Evolutionary conservation across 2,113 vertebrate genomes (phyloP).

Genomic region (Cynocephalus volans): DNA sequence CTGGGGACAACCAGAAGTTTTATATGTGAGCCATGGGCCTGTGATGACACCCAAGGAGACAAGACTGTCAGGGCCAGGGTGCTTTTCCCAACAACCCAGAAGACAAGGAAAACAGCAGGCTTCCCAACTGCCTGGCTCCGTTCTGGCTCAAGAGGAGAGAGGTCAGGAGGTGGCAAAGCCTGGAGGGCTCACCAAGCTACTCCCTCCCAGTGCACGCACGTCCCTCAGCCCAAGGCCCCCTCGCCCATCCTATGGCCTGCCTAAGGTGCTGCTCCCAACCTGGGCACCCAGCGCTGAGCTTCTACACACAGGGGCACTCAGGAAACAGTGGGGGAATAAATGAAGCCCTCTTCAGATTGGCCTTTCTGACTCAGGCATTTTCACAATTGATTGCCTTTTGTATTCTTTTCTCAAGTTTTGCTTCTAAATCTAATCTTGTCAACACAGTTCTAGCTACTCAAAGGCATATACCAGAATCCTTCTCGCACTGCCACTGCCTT

Average conservation of each 20-base stretch:
- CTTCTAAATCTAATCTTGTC: not conserved
- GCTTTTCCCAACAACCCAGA: not conserved
- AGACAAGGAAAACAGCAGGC: not conserved
- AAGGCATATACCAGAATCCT: not conserved
- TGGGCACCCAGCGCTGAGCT: not conserved
- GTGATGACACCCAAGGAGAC: not conserved
- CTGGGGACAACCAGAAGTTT: not conserved
- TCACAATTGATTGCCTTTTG: not conserved
- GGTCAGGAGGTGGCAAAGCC: not conserved
- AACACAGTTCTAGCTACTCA: conserved; percentile 28
- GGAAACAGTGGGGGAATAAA: not conserved
- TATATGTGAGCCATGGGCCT: not conserved
- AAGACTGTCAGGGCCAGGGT: not conserved
- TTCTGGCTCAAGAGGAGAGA: not conserved
- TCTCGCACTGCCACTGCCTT: not conserved
- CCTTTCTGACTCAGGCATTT: not conserved
- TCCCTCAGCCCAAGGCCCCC: not conserved
- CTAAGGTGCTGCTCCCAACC: not conserved
- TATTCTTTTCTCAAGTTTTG: conserved; percentile 55
- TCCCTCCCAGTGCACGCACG: too few species aligned
- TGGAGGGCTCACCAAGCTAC: not conserved
- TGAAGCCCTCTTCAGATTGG: not conserved
- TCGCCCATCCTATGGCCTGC: too few species aligned
- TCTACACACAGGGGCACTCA: not conserved
- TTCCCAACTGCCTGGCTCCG: not conserved